phyloP scores from a whole-genome alignment of 2,888 invertebrate species.

The Cheilosia vernalis region DNA sequence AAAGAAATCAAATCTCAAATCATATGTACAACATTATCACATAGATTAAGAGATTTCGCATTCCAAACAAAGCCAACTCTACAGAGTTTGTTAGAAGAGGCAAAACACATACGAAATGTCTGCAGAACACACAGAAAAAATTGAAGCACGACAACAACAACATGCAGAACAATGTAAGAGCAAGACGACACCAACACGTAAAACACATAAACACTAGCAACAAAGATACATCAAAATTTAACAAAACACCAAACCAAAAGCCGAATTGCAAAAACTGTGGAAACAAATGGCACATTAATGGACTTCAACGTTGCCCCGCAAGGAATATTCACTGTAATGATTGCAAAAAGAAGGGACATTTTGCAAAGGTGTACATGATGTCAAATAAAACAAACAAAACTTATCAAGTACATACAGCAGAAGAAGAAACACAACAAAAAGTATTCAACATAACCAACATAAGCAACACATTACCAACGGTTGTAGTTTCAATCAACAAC shows the following conservation, averaged over 20 bases:
- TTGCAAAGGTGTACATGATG: background rate
- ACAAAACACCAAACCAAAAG: constrained; percentile 2
- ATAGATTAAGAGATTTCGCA: background rate
- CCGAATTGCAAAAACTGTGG: constrained; percentile 16
- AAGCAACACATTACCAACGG: background rate
- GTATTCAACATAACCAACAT: background rate
- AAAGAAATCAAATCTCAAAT: background rate
- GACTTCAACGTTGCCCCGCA: background rate
- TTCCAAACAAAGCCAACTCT: constrained; percentile 31
- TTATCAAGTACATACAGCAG: background rate
- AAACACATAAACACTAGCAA: constrained; percentile 7
- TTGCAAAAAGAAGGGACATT: background rate
- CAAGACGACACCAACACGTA: constrained; percentile 22
- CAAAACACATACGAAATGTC: constrained; percentile 30
- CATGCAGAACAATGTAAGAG: constrained; percentile 16
- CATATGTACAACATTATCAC: background rate
- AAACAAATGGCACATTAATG: constrained; percentile 6
- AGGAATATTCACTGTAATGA: background rate
- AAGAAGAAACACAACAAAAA: background rate
- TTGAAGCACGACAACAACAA: constrained; percentile 22
- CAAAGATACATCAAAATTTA: background rate
- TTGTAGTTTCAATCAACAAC: background rate
- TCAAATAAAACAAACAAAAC: background rate
- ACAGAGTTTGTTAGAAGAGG: constrained; percentile 33
- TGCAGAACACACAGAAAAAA: constrained; percentile 19